phyloP scores from a whole-genome alignment of 2,113 vertebrate genomes.

The Sturnus vulgaris region DNA sequence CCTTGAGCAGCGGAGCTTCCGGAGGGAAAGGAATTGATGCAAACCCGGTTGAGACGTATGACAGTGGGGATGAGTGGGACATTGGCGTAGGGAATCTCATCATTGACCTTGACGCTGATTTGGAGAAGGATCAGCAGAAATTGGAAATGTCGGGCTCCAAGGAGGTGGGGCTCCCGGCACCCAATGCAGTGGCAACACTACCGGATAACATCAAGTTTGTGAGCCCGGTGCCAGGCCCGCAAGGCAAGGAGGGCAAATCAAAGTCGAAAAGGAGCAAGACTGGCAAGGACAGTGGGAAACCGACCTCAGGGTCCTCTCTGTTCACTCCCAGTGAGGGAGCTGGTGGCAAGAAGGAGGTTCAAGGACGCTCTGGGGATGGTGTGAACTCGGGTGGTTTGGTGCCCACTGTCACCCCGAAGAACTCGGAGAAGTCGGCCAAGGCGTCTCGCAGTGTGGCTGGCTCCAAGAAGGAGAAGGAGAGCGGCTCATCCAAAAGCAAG shows the following conservation, averaged over 20 bases:
- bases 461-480: constrained; percentile 96
- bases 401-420: constrained; percentile 80
- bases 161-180: constrained; percentile 89
- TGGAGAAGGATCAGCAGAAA: constrained; percentile 98
- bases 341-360: constrained; percentile 86
- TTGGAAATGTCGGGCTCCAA: constrained; percentile 99
- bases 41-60: constrained; percentile 99
- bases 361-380: constrained; percentile 87
- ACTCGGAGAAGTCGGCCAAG: constrained; percentile 89
- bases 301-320: constrained; percentile 79
- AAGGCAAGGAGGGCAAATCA: constrained; percentile 98
- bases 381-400: constrained; percentile 75
- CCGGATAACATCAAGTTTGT: constrained; percentile 99
- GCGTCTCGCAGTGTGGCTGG: constrained; percentile 83
- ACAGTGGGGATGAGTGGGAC: constrained; percentile 99
- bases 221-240: constrained; percentile 92
- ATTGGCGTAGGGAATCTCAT: constrained; percentile 99
- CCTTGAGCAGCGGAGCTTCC: constrained; percentile 99
- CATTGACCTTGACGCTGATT: constrained; percentile 98
- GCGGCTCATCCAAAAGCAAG: constrained; percentile 88
- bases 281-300: constrained; percentile 94
- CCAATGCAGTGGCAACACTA: constrained; percentile 92
- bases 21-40: constrained; percentile 99
- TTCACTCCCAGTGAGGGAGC: constrained; percentile 80
- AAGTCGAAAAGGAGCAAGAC: constrained; percentile 99